Base-by-base conservation (phyloP, 2,888 invertebrate genomes). In the Tachina fera region DNA sequence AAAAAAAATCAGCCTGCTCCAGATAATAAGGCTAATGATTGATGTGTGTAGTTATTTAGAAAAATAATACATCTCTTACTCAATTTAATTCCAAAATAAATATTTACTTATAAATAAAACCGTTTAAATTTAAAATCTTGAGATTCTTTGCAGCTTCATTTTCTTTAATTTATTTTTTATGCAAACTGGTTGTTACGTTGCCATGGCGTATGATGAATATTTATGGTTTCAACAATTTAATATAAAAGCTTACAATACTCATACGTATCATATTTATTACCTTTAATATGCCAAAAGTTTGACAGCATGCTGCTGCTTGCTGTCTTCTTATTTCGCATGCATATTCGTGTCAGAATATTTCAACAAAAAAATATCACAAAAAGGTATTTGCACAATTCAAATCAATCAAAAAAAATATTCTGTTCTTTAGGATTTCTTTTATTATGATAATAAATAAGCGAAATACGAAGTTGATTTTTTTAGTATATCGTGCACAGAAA, bases 371-470 rank as follows among this genome's bases (percentile, higher is more conserved):
- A 19, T 53, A 22, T 14, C n/a, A 51, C 16, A n/a, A 43, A 31
- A 51, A 49, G 13, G 11, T 61, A 43, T 43, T 78, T 13, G 39
- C 9, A 56, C 51, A 72, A 67, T 74, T 60, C 19, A 74, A 74
- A 74, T 74, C 80, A 75, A 81, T 75, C 81, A 81, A 68, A 47
- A 68, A 47, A 43, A 31, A 31, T 51, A 16, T 61, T 53, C 9
- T 19, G 16, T 61, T 45, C 45, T 41, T 60, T 53, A 75, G 22
- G 31, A 60, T 49, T 51, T 71, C 14, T 47, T 39, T 80, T 47
- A 45, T 72, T 75, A 39, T 53, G 22, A 31, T 60, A 51, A 75
- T 22, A 75, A 63, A 58, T 60, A 16, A 45, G 3, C n/a, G 31
- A 10, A 58, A 31, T n/a, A 22, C 41, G 39, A 13, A 9, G 6